Conservation (phyloP, 1,140 invertebrate species). For the Neoseiulus cucumeris region DNA sequence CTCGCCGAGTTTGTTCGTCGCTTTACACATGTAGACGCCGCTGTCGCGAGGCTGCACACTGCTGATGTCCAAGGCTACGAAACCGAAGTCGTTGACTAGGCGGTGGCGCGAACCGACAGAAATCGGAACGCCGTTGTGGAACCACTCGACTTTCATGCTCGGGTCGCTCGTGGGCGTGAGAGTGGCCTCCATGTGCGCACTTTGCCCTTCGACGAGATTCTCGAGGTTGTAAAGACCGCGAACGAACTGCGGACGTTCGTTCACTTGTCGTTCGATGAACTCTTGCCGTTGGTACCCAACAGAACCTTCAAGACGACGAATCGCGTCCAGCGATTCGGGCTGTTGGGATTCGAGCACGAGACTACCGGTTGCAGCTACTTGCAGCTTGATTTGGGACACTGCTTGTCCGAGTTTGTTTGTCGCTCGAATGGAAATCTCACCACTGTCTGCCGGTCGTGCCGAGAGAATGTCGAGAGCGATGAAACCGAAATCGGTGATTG, state of each 20-base stretch:
- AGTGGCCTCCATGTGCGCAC: conserved; percentile 82
- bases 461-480: conserved; percentile 75
- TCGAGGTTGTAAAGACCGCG: conserved; percentile 62
- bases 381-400: conserved; percentile 51
- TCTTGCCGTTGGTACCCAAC: conserved; percentile 47
- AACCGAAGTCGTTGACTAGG: conserved; percentile 36
- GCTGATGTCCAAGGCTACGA: conserved; percentile 35
- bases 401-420: conserved; percentile 41
- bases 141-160: conserved; percentile 89
- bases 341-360: conserved; percentile 87
- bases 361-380: conserved; percentile 54
- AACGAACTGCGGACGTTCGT: conserved; percentile 69
- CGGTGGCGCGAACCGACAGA: conserved; percentile 35
- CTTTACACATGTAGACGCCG: conserved; percentile 32
- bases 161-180: conserved; percentile 83
- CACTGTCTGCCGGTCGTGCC: conserved; percentile 36
- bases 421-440: conserved; percentile 28
- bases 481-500: conserved; percentile 83
- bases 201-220: conserved; percentile 61
- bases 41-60: conserved; percentile 31
- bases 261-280: conserved; percentile 47
- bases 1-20: conserved; percentile 30
- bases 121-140: conserved; percentile 68
- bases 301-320: conserved; percentile 71
- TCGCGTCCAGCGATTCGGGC: conserved; percentile 72